A percentile compares a stretch with the other conserved stretches of the same genome.
Evolutionary conservation across 2,797 vertebrate genomes (phyloP).

Genomic region (Fratercula arctica): DNA sequence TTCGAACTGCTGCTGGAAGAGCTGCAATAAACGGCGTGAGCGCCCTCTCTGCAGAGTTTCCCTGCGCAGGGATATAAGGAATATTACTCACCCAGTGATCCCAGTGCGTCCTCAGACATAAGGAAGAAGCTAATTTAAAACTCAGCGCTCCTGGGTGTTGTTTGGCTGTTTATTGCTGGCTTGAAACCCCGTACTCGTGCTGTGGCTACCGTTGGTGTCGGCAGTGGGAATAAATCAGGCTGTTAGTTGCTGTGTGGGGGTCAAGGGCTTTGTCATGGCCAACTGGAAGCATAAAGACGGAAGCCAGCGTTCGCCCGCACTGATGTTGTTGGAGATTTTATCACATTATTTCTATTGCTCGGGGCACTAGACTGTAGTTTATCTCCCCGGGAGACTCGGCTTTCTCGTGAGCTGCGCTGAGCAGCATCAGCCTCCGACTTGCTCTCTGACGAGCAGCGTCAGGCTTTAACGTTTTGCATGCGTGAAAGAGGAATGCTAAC

Average conservation of each 20-base stretch:
- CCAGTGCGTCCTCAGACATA: not conserved
- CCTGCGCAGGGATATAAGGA: not conserved
- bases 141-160: not conserved
- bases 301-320: not conserved
- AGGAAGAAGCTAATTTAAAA: not conserved
- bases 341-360: not conserved
- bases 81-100: not conserved
- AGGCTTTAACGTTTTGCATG: not conserved
- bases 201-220: not conserved
- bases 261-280: not conserved
- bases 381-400: not conserved
- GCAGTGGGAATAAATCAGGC: not conserved
- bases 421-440: not conserved
- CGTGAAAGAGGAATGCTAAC: not conserved
- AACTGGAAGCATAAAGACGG: not conserved
- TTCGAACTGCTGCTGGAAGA: not conserved
- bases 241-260: no score
- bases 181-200: not conserved
- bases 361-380: not conserved
- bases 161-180: not conserved
- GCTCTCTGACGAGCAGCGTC: not conserved
- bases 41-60: no score
- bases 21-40: fast-evolving
- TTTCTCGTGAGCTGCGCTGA: not conserved
- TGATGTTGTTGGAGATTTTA: not conserved